Evolutionary conservation across 2,113 vertebrate genomes (phyloP).

Genomic region (Vulpes lagopus): DNA sequence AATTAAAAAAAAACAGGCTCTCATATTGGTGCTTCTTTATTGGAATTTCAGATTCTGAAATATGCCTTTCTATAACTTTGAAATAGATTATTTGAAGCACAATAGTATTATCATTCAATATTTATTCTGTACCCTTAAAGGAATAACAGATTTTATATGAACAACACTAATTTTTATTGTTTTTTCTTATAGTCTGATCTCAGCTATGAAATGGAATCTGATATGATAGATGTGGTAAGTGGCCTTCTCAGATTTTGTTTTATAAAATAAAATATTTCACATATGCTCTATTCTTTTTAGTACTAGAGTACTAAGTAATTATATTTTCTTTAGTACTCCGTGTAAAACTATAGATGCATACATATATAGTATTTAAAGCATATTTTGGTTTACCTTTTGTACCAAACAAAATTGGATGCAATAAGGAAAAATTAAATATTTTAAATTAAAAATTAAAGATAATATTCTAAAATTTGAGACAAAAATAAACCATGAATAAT

Average conservation of each 20-base stretch:
- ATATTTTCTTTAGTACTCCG: background rate
- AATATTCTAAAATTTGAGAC: background rate
- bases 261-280: constrained; percentile 11
- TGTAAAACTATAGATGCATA: background rate
- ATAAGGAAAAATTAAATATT: background rate
- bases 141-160: background rate
- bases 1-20: background rate
- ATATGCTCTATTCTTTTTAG: background rate
- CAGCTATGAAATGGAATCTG: constrained; percentile 70
- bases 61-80: background rate
- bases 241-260: background rate
- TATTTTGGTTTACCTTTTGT: constrained; percentile 8
- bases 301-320: background rate
- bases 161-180: constrained; percentile 39
- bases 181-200: constrained; percentile 67
- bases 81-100: constrained; percentile 54
- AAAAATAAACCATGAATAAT: background rate
- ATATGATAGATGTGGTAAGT: constrained; percentile 78
- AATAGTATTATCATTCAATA: constrained; percentile 9
- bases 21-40: background rate
- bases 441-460: background rate
- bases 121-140: background rate
- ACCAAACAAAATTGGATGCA: background rate
- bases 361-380: background rate
- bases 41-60: background rate